Evolutionary conservation across 2,797 vertebrate species (phyloP).

Genomic region (Merluccius polli): DNA sequence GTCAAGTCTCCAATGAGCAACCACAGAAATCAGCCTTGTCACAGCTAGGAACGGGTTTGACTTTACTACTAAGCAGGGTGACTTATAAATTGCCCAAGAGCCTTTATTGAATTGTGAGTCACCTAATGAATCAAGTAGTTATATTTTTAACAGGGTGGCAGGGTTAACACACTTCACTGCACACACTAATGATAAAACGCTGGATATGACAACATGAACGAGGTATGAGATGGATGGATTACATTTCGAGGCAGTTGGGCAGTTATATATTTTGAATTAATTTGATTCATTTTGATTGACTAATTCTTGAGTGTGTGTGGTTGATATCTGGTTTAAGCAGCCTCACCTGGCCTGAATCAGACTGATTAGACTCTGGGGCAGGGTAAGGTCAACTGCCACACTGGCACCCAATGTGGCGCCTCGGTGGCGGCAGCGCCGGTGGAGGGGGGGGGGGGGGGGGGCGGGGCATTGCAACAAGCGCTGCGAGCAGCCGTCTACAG

Average conservation of each 20-base stretch:
- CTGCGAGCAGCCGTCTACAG: too few relatives aligned
- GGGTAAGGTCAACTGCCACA: too few relatives aligned
- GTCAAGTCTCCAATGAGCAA: constrained; percentile 14
- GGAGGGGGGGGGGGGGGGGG: too few relatives aligned
- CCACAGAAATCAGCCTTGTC: constrained; percentile 1
- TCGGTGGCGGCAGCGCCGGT: too few relatives aligned
- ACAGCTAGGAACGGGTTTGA: background rate
- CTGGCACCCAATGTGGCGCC: too few relatives aligned
- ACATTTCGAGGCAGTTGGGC: background rate
- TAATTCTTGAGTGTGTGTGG: too few relatives aligned
- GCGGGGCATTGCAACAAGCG: too few relatives aligned
- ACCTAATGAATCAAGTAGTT: background rate
- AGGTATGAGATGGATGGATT: background rate
- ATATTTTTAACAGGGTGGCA: background rate
- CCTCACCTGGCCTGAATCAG: too few relatives aligned
- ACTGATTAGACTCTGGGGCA: too few relatives aligned
- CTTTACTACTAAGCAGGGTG: background rate
- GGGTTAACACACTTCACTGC: background rate
- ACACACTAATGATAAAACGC: too few relatives aligned
- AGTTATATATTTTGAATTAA: background rate
- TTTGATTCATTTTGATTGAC: background rate
- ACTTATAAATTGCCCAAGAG: background rate
- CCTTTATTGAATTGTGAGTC: constrained; percentile 1
- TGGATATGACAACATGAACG: background rate
- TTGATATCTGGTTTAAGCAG: too few relatives aligned